A percentile compares a stretch with the other conserved stretches of the same genome.
Evolutionary conservation across 1,140 invertebrate species (phyloP).

Genomic region (Pseudomyrmex concolor): DNA sequence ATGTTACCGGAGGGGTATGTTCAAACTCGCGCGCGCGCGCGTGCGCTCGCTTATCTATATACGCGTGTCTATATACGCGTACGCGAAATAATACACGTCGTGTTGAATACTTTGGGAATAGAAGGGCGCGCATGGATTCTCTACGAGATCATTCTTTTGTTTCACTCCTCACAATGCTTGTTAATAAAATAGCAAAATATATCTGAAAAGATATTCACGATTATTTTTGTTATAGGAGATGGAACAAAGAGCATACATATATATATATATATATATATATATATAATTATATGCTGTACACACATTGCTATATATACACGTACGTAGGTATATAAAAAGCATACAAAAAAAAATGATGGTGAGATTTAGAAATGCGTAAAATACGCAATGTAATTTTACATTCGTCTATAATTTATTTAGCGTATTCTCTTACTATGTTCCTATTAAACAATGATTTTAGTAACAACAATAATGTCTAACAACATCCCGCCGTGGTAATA

Average conservation of each 20-base stretch:
- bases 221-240: not conserved
- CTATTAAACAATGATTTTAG: conserved; percentile 14
- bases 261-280: too few relatives aligned
- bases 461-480: conserved; percentile 39
- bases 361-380: too few relatives aligned
- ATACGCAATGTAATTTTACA: not conserved
- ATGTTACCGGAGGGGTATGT: conserved; percentile 45
- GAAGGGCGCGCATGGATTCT: not conserved
- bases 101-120: conserved; percentile 23
- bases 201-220: conserved; percentile 4
- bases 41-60: too few relatives aligned
- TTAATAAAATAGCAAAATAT: conserved; percentile 18
- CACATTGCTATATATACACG: too few relatives aligned
- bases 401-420: not conserved
- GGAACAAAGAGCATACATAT: not conserved
- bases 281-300: not conserved
- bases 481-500: conserved; percentile 21
- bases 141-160: conserved; percentile 32
- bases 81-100: conserved; percentile 32
- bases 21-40: too few relatives aligned
- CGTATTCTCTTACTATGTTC: too few relatives aligned
- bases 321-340: not conserved
- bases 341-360: too few relatives aligned
- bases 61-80: not conserved
- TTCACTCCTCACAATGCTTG: conserved; percentile 10